Evolutionary conservation across 2,113 vertebrate species (phyloP), one percentile per base, ranked within the genome.

Genomic region (Hipposideros armiger): DNA sequence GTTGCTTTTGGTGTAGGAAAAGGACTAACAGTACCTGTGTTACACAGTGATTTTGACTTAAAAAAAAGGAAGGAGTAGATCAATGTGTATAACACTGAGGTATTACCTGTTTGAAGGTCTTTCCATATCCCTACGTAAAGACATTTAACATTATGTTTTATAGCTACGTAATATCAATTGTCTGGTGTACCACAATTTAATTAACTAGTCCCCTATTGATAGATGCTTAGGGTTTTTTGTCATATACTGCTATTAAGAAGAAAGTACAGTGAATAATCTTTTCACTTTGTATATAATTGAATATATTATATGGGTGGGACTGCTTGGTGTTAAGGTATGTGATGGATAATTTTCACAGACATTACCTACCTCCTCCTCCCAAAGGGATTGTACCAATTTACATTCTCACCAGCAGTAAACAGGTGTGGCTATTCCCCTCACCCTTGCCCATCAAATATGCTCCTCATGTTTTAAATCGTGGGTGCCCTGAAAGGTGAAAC

Each of bases 181-280:
- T 86, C 7, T 80, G 36, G 45, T 64, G 7, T 80, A 80, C 8
- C 1, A 64, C 28, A 70, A 19, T 56, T 54, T 72, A 67, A 62
- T 73, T 50, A 90, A 60, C 32, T 54, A 73, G 60, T n/a, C 26
- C 4, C 5, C n/a, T 42, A 13, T 11, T 62, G 7, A 60, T 45
- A 83, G 22, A 66, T 40, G 14, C 30, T 87, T 85, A 62, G 54
- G 4, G 1, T 45, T 66, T 47, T 91, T 64, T 52, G 13, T 36
- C 20, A 67, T 26, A 86, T 70, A 92, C 91, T 36, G 2, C 36
- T 93, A 62, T 84, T 83, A 28, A 83, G 89, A 92, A 62, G 64
- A 80, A 6, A 52, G n/a, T 64, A 11, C 8, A 64, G 36, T 67
- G 7, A 87, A 76, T 47, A 28, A 66, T 8, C 22, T 60, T 87